These are phyloP conservation scores for Parotocinclus haroldoi DNA, from an alignment of 2,797 vertebrate species.

Conservation along the genomic window DNA sequence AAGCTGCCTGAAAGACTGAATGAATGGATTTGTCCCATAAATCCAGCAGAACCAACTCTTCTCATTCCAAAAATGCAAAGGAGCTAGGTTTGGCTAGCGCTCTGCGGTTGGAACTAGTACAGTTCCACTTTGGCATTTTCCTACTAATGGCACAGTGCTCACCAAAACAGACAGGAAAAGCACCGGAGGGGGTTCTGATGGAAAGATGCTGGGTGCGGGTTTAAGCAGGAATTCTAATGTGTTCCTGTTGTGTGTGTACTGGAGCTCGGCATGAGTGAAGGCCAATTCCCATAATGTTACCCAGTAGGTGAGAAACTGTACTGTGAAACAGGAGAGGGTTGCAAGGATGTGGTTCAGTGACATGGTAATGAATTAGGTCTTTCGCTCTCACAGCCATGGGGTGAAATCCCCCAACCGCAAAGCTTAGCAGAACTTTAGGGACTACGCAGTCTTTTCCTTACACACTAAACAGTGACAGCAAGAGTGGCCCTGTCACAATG, in stretches of 20 bases:
- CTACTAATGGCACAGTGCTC: too few species aligned
- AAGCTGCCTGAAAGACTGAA: too few species aligned
- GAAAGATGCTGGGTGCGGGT: too few species aligned
- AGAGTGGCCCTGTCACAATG: not conserved
- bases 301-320: constrained; percentile 27
- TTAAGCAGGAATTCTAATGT: not conserved
- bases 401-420: constrained; percentile 36
- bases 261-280: constrained; percentile 44
- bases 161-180: too few species aligned
- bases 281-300: constrained; percentile 42
- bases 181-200: too few species aligned
- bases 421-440: constrained; percentile 29
- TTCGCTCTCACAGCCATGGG: constrained; percentile 34
- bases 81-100: too few species aligned
- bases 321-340: constrained; percentile 13
- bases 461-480: not conserved
- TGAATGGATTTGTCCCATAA: too few species aligned
- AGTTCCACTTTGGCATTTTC: too few species aligned
- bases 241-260: constrained; percentile 42
- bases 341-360: constrained; percentile 37
- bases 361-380: constrained; percentile 45
- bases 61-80: too few species aligned
- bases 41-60: too few species aligned
- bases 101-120: too few species aligned
- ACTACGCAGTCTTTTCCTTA: not conserved